Evolutionary conservation across 2,888 invertebrate species (phyloP), one percentile per base, ranked within the genome.

Genomic region (Philereme vetulata): DNA sequence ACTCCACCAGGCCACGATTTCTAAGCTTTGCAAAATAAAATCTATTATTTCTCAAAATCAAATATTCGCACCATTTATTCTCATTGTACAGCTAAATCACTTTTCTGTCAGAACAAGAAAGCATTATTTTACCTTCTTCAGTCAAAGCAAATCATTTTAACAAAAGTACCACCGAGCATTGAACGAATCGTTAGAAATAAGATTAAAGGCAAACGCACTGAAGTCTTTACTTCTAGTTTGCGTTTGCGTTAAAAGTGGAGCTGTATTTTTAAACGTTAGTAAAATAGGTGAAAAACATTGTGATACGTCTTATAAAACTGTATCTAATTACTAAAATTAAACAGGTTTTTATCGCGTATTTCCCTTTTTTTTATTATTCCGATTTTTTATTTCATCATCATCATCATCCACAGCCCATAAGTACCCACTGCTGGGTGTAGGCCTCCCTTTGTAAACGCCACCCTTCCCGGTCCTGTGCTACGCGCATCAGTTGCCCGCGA

Each of bases 1-100:
- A 40, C 50, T 38, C 35, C 36, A 10, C 21, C n/a, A 34, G 51
- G 9, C n/a, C n/a, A 35, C 40, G 44, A 45, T 38, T 45, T 10
- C 44, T 5, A 38, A 45, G 34, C 46, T 10, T 44, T 32, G 32
- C 53, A 35, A 51, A 51, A 56, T 51, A 56, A 56, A 52, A 49
- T 33, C 38, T 52, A 45, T 52, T 53, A 53, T 53, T 53, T 38
- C 48, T 51, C 49, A 40, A 43, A 53, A 53, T 61, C 56, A 57
- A 61, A 61, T 56, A 62, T 57, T 62, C 56, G 50, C 53, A 62
- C 56, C 61, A 62, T 62, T 62, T 62, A 54, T 57, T 62, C 46
- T 57, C 61, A 54, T 62, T 62, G 61, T 62, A 57, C 61, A 47
- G 53, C 61, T 62, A 62, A 61, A 62, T 62, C 61, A 62, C 53